A percentile compares a stretch with the other conserved stretches of the same genome.
Evolutionary conservation across 2,113 vertebrate species (phyloP).

Genomic region (Pionites leucogaster): DNA sequence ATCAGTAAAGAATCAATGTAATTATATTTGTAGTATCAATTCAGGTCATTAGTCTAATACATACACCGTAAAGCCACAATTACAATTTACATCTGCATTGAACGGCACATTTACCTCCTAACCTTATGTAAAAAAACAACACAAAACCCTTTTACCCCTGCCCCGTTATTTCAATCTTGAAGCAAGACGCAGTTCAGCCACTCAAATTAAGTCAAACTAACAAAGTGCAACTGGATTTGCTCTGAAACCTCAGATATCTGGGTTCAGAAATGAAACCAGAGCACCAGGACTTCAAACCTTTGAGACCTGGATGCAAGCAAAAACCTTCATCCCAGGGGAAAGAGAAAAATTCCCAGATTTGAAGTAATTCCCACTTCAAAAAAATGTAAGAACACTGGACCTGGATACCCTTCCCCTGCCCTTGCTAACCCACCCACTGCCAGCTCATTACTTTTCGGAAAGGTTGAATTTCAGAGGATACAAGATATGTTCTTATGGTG

Average conservation of each 20-base stretch:
- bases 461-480: neutral
- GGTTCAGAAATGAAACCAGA: neutral
- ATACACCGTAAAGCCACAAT: conserved; percentile 33
- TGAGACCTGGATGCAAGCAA: neutral
- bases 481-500: fast-evolving
- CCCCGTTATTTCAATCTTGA: neutral
- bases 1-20: conserved; percentile 78
- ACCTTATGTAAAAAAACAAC: neutral
- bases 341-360: neutral
- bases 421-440: neutral
- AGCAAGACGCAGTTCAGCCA: neutral
- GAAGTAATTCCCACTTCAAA: neutral
- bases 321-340: neutral
- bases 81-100: conserved; percentile 5
- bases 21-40: conserved; percentile 79
- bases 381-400: neutral
- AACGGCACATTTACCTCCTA: neutral
- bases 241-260: neutral
- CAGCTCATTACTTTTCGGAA: neutral
- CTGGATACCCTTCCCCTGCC: neutral
- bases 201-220: neutral
- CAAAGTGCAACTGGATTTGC: neutral
- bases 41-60: conserved; percentile 75
- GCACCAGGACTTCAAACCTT: neutral
- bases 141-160: neutral